Base-by-base conservation (phyloP, 2,797 vertebrate species). In the Garrulus glandarius region DNA sequence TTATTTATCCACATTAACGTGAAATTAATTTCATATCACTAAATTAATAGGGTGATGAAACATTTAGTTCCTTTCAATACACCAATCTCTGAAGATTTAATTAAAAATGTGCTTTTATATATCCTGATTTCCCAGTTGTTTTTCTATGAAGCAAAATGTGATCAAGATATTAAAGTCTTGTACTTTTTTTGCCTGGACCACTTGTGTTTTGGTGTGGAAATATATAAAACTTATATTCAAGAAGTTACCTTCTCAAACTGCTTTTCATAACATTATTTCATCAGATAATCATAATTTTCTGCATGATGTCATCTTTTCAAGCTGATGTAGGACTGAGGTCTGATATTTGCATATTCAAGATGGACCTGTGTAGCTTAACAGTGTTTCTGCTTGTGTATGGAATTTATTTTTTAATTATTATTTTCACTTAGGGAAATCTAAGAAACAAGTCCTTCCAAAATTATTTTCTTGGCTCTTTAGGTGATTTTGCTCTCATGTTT, bases 221-320 rank as follows among this genome's bases (percentile, higher is more conserved):
- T 79, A 43, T 4, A 23, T 36, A 50, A 70, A 85, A 68, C 44
- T 87, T 74, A 15, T 0, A 36, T 55, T 75, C 22, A 95, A 96
- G 89, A 81, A 82, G 30, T 81, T 96, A 43, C 87, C 92, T 84
- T 97, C 89, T 96, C 87, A 89, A 90, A 92, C 93, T 91, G 46
- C 74, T 88, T 97, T 97, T 97, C 83, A 76, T 96, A 96, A 93
- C 37, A 50, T 85, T 91, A 93, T 95, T 98, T 97, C 93, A 96
- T 97, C 81, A 93, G 70, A 96, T 96, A 72, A 91, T 97, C 95
- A 95, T 97, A 96, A 96, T 97, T 97, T 97, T 98, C 95, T 97
- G 67, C 87, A 89, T 95, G 92, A 84, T 68, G 64, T 97, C 97
- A 95, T 96, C 68, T 96, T 95, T 97, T 96, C 92, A 96, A 96